Conservation (phyloP, 1,140 invertebrate species). For the Solenopsis invicta region DNA sequence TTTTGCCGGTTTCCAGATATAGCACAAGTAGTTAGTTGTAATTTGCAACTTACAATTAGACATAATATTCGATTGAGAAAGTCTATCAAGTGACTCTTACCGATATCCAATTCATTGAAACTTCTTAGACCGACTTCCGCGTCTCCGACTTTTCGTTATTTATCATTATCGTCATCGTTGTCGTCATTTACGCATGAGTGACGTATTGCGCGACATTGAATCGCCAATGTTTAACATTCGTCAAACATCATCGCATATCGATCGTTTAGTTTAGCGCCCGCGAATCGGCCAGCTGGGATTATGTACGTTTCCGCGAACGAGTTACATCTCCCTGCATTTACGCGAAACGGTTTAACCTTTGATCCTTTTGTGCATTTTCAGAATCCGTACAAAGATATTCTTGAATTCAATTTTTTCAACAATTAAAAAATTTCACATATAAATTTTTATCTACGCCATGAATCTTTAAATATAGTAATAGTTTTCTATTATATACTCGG, state of each 20-base stretch:
- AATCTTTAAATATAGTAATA: background rate
- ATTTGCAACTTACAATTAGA: background rate
- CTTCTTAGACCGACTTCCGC: constrained; percentile 81
- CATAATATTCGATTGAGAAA: constrained; percentile 84
- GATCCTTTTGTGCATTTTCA: background rate
- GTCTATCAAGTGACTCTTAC: constrained; percentile 84
- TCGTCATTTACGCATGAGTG: constrained; percentile 11
- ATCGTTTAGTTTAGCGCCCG: constrained; percentile 34
- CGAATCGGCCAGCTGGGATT: constrained; percentile 6
- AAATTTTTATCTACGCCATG: background rate
- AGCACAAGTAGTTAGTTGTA: too few species aligned
- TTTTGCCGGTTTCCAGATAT: background rate
- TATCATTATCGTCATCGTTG: background rate
- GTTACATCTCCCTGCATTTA: background rate
- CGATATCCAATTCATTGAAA: constrained; percentile 85
- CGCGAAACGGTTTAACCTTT: background rate
- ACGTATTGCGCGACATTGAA: constrained; percentile 37
- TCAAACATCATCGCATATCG: constrained; percentile 47
- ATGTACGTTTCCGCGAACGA: constrained; percentile 27
- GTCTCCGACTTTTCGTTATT: constrained; percentile 70
- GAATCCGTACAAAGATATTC: background rate
- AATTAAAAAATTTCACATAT: background rate
- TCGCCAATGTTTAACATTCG: background rate
- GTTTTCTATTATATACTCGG: background rate
- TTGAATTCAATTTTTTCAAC: background rate